phyloP scores from a whole-genome alignment of 2,797 vertebrate genomes.

The Babyrousa celebensis region DNA sequence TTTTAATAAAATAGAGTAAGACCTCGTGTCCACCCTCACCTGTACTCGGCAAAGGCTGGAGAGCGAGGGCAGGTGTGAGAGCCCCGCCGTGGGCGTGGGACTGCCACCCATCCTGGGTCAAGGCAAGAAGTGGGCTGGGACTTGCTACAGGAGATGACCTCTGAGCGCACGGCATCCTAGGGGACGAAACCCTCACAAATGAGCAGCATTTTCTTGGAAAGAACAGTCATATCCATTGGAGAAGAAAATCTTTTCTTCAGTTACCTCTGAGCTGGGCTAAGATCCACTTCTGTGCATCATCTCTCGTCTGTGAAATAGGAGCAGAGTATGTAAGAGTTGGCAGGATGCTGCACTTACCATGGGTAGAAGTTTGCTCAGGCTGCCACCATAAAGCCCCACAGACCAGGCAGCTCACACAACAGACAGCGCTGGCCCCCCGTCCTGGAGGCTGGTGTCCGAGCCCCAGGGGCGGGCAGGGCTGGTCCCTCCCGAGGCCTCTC shows the following conservation, averaged over 20 bases:
- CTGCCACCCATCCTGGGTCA: too few relatives aligned
- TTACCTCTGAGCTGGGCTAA: not conserved
- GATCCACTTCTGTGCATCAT: rapidly evolving
- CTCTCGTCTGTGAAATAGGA: rapidly evolving
- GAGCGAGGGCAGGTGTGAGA: not conserved
- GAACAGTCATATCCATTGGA: too few relatives aligned
- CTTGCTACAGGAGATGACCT: not conserved
- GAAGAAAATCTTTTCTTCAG: not conserved
- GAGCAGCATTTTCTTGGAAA: not conserved
- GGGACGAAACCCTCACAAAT: too few relatives aligned
- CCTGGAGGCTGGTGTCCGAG: rapidly evolving
- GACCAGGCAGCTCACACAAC: not conserved
- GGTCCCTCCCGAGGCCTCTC: not conserved
- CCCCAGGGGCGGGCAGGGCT: rapidly evolving
- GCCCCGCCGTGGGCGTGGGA: not conserved
- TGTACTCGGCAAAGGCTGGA: not conserved
- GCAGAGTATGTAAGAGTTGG: rapidly evolving
- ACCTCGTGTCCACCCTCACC: rapidly evolving
- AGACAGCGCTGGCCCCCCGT: rapidly evolving
- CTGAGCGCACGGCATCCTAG: not conserved
- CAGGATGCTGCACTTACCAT: rapidly evolving
- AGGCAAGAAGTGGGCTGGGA: not conserved
- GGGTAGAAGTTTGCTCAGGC: not conserved
- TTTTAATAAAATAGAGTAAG: not conserved
- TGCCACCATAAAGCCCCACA: not conserved